phyloP scores from a whole-genome alignment of 1,140 invertebrate species.

The Ctenoplectra terminalis region DNA sequence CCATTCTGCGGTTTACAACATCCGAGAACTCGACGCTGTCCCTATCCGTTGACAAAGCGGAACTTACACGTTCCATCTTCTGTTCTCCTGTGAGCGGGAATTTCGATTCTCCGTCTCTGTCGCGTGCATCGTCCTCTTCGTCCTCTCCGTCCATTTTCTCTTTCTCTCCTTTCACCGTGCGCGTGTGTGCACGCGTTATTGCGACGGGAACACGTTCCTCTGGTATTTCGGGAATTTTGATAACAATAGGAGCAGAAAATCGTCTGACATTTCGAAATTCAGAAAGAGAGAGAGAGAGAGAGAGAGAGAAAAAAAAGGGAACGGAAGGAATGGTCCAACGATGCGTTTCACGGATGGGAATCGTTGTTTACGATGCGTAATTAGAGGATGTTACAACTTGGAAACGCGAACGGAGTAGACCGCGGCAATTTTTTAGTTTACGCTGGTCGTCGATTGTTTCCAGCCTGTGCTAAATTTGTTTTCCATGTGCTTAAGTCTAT shows the following conservation, averaged over 20 bases:
- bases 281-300: not conserved
- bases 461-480: constrained; percentile 9
- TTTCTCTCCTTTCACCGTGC: not conserved
- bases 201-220: not conserved
- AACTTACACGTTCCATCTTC: constrained; percentile 48
- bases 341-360: not conserved
- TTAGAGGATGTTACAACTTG: not conserved
- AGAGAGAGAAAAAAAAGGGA: not conserved
- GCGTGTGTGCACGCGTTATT: constrained; percentile 16
- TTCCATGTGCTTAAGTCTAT: constrained; percentile 29
- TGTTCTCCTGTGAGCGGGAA: constrained; percentile 8
- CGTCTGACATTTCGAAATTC: not conserved
- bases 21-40: constrained; percentile 33
- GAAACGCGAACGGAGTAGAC: not conserved
- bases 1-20: constrained; percentile 42
- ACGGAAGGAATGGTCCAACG: too few species aligned
- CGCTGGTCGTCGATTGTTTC: not conserved
- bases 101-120: constrained; percentile 7
- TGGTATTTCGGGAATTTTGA: constrained; percentile 11
- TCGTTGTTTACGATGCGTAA: not conserved
- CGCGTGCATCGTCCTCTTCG: too few species aligned
- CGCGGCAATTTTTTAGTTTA: constrained; percentile 17
- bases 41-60: constrained; percentile 46
- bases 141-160: not conserved
- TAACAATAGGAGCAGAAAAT: not conserved